Evolutionary conservation across 2,888 invertebrate species (phyloP).

Genomic region (Orchesella flavescens): DNA sequence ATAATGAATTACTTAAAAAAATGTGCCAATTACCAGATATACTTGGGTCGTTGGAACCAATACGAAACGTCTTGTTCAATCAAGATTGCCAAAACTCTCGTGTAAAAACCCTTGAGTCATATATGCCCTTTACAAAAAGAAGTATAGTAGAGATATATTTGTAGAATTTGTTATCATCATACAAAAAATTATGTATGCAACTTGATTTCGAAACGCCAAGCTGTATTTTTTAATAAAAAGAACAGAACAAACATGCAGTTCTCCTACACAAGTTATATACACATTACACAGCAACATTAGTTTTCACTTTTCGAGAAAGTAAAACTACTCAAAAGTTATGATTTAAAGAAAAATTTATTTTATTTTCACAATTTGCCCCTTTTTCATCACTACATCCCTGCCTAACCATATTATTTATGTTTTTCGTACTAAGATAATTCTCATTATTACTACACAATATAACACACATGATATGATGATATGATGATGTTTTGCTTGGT

Average conservation of each 20-base stretch:
- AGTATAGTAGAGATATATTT: too few species aligned
- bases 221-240: neutral
- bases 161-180: too few species aligned
- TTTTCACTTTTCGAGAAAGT: neutral
- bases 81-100: constrained; percentile 66
- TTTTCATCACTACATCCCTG: too few species aligned
- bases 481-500: too few species aligned
- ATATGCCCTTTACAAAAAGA: neutral
- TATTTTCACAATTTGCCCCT: too few species aligned
- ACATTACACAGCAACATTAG: neutral
- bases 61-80: constrained; percentile 70
- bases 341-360: too few species aligned
- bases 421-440: too few species aligned
- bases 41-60: constrained; percentile 64
- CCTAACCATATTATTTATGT: too few species aligned
- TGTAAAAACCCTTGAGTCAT: constrained; percentile 6
- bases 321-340: too few species aligned
- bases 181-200: neutral
- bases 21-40: constrained; percentile 56
- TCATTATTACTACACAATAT: too few species aligned
- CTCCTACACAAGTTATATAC: neutral
- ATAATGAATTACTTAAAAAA: constrained; percentile 34
- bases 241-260: neutral
- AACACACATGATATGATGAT: too few species aligned
- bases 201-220: constrained; percentile 12